Evolutionary conservation across 2,797 vertebrate genomes (phyloP).

Genomic region (Cirrhinus molitorella): DNA sequence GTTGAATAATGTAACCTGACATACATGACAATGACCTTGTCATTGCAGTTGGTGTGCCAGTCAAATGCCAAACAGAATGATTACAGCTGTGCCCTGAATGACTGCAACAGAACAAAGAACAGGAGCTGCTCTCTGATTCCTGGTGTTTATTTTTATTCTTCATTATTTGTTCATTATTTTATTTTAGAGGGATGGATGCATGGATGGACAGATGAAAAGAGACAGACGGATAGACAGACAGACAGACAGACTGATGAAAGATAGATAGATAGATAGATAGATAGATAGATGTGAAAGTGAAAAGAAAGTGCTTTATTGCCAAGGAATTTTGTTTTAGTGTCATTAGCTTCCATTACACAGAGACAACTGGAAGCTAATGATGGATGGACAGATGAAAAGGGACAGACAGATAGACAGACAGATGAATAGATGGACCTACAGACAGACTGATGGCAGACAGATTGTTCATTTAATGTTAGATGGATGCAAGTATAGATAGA

Average conservation of each 20-base stretch:
- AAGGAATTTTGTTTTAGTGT: no score
- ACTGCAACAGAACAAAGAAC: slow-evolving; percentile 89
- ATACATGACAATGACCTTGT: background rate
- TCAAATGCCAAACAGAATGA: slow-evolving; percentile 83
- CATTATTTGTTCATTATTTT: background rate
- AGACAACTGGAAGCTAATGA: no score
- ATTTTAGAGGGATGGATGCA: background rate
- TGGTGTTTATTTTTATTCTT: slow-evolving; percentile 70
- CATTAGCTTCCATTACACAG: no score
- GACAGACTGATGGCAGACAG: no score
- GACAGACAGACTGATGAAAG: no score
- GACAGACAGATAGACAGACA: no score
- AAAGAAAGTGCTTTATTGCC: no score
- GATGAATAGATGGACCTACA: no score
- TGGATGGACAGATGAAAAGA: background rate
- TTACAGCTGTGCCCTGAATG: slow-evolving; percentile 85
- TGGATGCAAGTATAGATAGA: no score
- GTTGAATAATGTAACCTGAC: background rate
- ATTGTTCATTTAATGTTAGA: no score
- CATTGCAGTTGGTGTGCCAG: slow-evolving; percentile 85
- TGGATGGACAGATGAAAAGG: no score
- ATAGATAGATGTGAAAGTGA: background rate
- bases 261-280: no score
- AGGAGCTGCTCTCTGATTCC: slow-evolving; percentile 87
- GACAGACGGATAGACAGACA: background rate